These are phyloP conservation scores for Lycaon pictus DNA, from an alignment of 2,113 vertebrate species.

Conservation along the genomic window DNA sequence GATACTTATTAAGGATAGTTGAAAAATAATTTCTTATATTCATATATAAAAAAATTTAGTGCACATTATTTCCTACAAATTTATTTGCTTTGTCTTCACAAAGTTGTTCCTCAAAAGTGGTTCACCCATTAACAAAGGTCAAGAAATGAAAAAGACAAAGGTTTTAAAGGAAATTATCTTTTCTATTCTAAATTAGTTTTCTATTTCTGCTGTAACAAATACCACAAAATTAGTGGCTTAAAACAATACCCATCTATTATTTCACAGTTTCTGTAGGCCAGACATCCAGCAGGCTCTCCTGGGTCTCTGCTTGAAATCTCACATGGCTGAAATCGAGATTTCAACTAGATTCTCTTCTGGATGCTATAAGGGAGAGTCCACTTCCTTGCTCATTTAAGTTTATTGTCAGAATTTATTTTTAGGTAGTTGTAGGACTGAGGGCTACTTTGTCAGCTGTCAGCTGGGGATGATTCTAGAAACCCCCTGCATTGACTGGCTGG, in stretches of 20 bases:
- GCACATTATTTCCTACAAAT: background rate
- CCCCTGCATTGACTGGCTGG: background rate
- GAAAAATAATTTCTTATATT: slow-evolving; percentile 18
- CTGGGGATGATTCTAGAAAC: background rate
- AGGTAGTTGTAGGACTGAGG: background rate
- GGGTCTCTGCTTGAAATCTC: background rate
- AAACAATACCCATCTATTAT: background rate
- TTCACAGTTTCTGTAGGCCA: background rate
- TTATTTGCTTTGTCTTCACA: background rate
- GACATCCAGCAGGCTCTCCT: background rate
- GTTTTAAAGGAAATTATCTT: background rate
- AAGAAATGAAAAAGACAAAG: background rate
- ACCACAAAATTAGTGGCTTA: background rate
- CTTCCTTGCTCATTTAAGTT: background rate
- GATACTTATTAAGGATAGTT: background rate
- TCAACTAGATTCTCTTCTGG: background rate
- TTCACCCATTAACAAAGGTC: background rate
- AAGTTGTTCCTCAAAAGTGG: background rate
- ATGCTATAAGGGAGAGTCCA: background rate
- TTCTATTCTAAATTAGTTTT: background rate
- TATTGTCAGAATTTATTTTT: background rate
- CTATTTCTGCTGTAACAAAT: background rate
- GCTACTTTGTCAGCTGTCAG: background rate
- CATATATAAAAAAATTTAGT: background rate
- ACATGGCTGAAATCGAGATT: background rate